phyloP scores from a whole-genome alignment of 2,113 vertebrate genomes.

The Amphilophus citrinellus region DNA sequence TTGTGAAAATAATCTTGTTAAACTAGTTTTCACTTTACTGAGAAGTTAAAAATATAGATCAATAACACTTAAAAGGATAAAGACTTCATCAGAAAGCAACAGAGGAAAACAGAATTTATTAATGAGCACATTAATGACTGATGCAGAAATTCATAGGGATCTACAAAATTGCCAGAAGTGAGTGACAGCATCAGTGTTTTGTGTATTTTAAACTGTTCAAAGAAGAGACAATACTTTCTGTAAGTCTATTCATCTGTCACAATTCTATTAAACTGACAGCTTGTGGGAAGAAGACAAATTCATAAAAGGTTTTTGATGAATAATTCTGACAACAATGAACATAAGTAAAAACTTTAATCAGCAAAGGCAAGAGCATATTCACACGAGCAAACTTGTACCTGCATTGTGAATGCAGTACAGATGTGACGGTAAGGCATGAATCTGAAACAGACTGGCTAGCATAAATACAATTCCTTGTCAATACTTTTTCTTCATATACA shows the following conservation, averaged over 20 bases:
- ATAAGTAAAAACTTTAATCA: conserved; percentile 68
- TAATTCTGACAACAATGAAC: conserved; percentile 13
- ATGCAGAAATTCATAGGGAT: conserved; percentile 20
- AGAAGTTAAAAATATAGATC: conserved; percentile 1
- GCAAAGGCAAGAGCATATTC: conserved; percentile 41
- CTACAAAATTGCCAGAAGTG: not conserved
- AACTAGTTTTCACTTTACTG: not conserved
- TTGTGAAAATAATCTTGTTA: not conserved
- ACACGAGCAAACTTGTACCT: conserved; percentile 9
- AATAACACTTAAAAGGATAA: not conserved
- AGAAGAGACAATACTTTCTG: not conserved
- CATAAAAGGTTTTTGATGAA: not conserved
- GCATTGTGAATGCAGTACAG: conserved; percentile 28
- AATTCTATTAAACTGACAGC: not conserved
- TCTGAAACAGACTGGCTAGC: conserved; percentile 30
- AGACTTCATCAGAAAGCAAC: not conserved
- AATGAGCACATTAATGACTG: conserved; percentile 7
- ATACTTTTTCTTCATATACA: conserved; percentile 35
- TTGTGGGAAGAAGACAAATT: not conserved
- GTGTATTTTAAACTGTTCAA: not conserved
- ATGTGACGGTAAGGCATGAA: conserved; percentile 45
- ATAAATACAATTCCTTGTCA: conserved; percentile 60
- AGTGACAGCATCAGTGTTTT: conserved; percentile 12
- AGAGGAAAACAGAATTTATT: not conserved
- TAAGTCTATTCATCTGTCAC: not conserved